Evolutionary conservation across 2,888 invertebrate genomes (phyloP).

Genomic region (Hirtodrosophila confusa): DNA sequence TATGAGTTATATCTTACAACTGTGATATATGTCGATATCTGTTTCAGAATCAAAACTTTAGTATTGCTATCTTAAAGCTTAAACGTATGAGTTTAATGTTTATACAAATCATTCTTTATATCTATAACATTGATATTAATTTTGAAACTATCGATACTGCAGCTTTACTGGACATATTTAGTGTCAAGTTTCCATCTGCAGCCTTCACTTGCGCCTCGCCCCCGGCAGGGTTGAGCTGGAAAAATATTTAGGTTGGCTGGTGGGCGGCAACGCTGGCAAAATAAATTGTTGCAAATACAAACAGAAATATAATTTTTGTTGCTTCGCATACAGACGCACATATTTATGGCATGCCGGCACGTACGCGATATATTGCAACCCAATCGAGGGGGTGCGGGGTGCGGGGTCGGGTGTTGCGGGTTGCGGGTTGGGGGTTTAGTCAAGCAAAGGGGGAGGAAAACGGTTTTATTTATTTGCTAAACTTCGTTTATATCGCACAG

Average conservation of each 20-base stretch:
- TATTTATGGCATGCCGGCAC: slow-evolving; percentile 78
- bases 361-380: slow-evolving; percentile 78
- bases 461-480: slow-evolving; percentile 75
- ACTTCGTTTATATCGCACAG: slow-evolving; percentile 73
- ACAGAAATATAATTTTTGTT: slow-evolving; percentile 80
- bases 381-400: slow-evolving; percentile 47
- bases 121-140: no score
- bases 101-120: no score
- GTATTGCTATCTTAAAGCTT: no score
- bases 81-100: no score
- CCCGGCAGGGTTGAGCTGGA: slow-evolving; percentile 31
- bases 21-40: no score
- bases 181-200: slow-evolving; percentile 8
- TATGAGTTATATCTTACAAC: no score
- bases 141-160: no score
- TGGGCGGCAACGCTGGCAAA: slow-evolving; percentile 22
- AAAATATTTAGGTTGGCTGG: slow-evolving; percentile 48
- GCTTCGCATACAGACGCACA: slow-evolving; percentile 52
- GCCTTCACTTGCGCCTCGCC: slow-evolving; percentile 8
- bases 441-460: slow-evolving; percentile 10
- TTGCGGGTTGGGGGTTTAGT: no score
- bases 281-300: slow-evolving; percentile 77
- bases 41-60: no score
- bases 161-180: background rate
- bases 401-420: background rate